Percentiles rank a stretch among this genome's conserved stretches.
phyloP scores from a whole-genome alignment of 2,797 vertebrate genomes.

The Otolemur crassicaudatus region DNA sequence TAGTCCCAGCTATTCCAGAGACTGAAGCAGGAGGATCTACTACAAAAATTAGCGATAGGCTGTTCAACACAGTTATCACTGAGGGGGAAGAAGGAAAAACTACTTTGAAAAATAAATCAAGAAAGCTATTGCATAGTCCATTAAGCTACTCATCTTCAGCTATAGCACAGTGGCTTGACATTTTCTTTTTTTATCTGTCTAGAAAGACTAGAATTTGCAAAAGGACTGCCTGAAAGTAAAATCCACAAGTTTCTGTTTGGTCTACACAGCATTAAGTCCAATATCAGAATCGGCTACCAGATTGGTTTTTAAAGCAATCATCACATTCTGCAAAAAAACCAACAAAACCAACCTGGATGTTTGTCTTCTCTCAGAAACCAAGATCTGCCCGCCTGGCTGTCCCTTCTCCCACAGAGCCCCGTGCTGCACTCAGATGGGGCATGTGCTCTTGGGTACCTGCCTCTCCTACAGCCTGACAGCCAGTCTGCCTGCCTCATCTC shows the following conservation, averaged over 20 bases:
- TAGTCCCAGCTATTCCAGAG: too few species aligned
- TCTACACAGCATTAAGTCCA: not conserved
- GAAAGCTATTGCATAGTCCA: not conserved
- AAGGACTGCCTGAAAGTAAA: not conserved
- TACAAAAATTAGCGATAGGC: not conserved
- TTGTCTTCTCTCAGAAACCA: not conserved
- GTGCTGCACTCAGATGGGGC: fast-evolving
- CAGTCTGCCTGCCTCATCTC: not conserved
- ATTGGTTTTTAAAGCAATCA: not conserved
- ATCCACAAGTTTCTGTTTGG: not conserved
- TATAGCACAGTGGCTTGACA: too few species aligned
- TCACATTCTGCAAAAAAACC: not conserved
- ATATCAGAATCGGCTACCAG: not conserved
- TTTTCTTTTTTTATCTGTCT: not conserved
- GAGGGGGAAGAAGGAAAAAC: not conserved
- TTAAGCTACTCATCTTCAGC: not conserved
- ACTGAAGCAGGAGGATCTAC: too few species aligned
- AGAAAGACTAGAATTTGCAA: not conserved
- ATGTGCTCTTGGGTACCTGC: fast-evolving
- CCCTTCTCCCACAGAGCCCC: not conserved
- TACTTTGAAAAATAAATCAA: not conserved
- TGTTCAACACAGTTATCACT: not conserved
- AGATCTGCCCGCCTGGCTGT: not conserved
- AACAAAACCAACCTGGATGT: not conserved
- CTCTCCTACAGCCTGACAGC: not conserved